A percentile compares a stretch with the other conserved stretches of the same genome.
Evolutionary conservation across 2,797 vertebrate genomes (phyloP).

Genomic region (Staurois parvus): DNA sequence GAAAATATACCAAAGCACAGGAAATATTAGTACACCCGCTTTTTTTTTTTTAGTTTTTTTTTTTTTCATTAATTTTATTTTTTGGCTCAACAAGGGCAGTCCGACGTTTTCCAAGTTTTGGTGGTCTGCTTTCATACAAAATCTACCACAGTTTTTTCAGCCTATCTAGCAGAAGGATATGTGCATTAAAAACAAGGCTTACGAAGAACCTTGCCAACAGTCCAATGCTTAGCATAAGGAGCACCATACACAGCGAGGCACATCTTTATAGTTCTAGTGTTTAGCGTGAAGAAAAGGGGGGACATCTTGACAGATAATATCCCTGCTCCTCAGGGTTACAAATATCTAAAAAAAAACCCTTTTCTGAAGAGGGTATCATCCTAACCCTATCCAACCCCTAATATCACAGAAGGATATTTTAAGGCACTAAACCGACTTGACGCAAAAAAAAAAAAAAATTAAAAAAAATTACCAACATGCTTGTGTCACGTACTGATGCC

Average conservation of each 20-base stretch:
- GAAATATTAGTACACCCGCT: neutral
- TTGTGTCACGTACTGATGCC: constrained; percentile 7
- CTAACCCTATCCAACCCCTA: neutral
- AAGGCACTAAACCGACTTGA: constrained; percentile 79
- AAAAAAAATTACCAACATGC: neutral
- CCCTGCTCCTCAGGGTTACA: too few relatives aligned
- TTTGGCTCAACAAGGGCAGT: constrained; percentile 69
- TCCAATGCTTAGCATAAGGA: constrained; percentile 48
- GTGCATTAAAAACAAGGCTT: constrained; percentile 68
- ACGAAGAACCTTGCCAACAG: constrained; percentile 49
- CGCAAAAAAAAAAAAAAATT: constrained; percentile 55
- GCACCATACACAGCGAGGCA: constrained; percentile 60
- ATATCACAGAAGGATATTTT: constrained; percentile 53
- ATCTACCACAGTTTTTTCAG: constrained; percentile 65
- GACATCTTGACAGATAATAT: constrained; percentile 18
- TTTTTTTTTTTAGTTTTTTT: neutral
- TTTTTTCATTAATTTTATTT: constrained; percentile 54
- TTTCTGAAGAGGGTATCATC: neutral
- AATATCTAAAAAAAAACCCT: too few relatives aligned
- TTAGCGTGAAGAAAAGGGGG: constrained; percentile 14
- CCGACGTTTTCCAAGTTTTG: constrained; percentile 64
- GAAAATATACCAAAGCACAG: constrained; percentile 51
- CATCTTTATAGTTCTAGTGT: constrained; percentile 31
- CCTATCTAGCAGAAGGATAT: constrained; percentile 64
- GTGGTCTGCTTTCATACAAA: constrained; percentile 54